Evolutionary conservation across 30 jellyfish, hydroid and myxozoan species (phyloP), one percentile per base, ranked within the genome.

Genomic region (Hydractinia echinata): DNA sequence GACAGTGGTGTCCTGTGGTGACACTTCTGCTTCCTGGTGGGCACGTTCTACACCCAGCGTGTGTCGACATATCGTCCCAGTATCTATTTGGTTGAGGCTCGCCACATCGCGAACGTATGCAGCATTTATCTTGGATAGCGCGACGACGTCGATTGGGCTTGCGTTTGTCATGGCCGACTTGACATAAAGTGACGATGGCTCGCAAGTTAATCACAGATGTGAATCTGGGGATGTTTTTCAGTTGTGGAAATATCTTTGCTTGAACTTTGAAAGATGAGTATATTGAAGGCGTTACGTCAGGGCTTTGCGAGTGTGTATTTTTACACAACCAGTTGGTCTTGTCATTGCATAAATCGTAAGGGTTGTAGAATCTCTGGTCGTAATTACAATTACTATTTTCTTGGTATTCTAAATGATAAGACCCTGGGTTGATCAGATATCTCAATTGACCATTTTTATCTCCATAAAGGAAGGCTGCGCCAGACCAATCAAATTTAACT

Each of bases 31-130:
- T 64, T 64, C 74, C 74, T 64, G 0, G 51, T n/a, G 74, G 74
- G 39, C 74, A 64, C 39, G 74, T 64, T 13, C 39, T 64, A 13
- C 74, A 64, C 51, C 74, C 74, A 13, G 19, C 51, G 18, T 4
- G 18, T n/a, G 39, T 13, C 19, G 74, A 64, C 19, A n/a, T n/a
- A n/a, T 64, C 74, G 74, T 64, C 74, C 74, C 74, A 64, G 39
- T 64, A 64, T 64, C 39, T 64, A 13, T 64, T 51, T 13, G 74
- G 74, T 13, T n/a, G 74, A 6, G 74, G 74, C 39, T 64, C 74
- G 6, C 39, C 74, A 51, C 74, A 64, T 64, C 4, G 19, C 74
- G 74, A 64, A 13, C 74, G 74, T 44, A 64, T 64, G 74, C 74
- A 64, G 16, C 74, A 64, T 13, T 51, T 64, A 6, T 64, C 10